Conservation (phyloP, 2,113 vertebrate species). For the Dromaius novaehollandiae region DNA sequence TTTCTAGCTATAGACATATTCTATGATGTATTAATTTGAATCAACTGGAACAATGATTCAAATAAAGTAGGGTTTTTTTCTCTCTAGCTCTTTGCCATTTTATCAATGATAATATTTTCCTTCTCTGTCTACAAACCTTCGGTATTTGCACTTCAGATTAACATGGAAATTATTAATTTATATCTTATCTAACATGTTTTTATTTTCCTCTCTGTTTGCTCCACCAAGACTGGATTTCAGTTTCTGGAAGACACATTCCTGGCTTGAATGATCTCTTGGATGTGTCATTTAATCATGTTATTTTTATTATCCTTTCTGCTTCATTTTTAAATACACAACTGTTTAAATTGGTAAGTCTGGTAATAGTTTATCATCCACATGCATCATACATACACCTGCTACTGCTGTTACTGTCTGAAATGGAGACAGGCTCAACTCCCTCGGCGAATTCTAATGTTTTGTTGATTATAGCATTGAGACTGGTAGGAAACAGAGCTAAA, state of each 20-base stretch:
- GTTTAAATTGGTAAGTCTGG: background rate
- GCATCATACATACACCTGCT: background rate
- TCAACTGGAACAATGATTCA: background rate
- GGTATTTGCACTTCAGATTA: background rate
- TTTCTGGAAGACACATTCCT: background rate
- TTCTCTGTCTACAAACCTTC: background rate
- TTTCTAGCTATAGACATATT: background rate
- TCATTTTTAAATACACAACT: background rate
- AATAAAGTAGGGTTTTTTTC: background rate
- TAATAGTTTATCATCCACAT: background rate
- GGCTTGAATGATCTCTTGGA: background rate
- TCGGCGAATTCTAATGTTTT: background rate
- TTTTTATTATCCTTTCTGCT: slow-evolving; percentile 8
- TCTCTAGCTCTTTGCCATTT: background rate
- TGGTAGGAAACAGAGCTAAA: background rate
- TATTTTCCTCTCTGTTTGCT: background rate
- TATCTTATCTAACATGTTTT: background rate
- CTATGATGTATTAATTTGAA: background rate
- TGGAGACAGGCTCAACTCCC: background rate
- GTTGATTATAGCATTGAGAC: background rate
- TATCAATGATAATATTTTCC: background rate
- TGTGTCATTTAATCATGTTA: background rate
- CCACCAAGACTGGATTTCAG: background rate
- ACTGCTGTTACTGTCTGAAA: background rate
- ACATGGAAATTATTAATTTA: background rate